Percentiles rank a stretch among this genome's conserved stretches.
phyloP scores from a whole-genome alignment of 2,113 vertebrate genomes.

The Ahaetulla prasina region DNA sequence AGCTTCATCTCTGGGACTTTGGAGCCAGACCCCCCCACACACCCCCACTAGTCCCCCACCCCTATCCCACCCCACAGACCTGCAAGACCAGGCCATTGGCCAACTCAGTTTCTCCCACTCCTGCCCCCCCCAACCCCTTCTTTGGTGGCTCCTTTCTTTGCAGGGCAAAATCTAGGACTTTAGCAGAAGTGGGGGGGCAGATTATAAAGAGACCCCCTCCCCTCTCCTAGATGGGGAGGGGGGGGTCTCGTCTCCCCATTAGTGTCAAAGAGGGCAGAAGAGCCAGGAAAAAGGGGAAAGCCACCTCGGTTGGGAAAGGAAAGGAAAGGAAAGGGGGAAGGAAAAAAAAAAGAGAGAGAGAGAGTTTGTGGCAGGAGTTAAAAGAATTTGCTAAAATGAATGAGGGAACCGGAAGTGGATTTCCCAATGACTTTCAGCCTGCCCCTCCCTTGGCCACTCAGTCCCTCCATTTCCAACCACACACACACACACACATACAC shows the following conservation, averaged over 20 bases:
- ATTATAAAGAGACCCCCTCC: background rate
- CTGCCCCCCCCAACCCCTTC: too few relatives aligned
- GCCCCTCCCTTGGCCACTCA: slow-evolving; percentile 36
- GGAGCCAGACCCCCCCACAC: background rate
- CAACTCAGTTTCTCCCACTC: rapidly evolving
- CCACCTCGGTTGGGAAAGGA: background rate
- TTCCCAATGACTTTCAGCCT: slow-evolving; percentile 50
- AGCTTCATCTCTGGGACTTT: background rate
- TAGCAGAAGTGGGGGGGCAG: background rate
- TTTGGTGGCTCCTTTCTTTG: background rate
- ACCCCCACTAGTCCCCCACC: too few relatives aligned
- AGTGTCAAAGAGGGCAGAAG: background rate
- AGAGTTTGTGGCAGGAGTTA: slow-evolving; percentile 58
- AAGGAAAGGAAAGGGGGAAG: background rate
- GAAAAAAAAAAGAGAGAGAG: background rate
- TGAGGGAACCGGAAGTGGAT: slow-evolving; percentile 65
- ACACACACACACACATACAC: too few relatives aligned
- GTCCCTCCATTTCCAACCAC: slow-evolving; percentile 48
- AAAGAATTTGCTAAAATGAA: slow-evolving; percentile 65
- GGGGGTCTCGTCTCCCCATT: background rate
- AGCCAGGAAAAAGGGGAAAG: background rate
- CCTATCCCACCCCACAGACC: background rate
- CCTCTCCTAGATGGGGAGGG: too few relatives aligned
- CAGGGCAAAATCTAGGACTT: background rate
- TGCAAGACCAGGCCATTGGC: background rate